These are phyloP conservation scores for Sphaerophoria rueppellii DNA, from an alignment of 2,888 invertebrate species.

Conservation along the genomic window DNA sequence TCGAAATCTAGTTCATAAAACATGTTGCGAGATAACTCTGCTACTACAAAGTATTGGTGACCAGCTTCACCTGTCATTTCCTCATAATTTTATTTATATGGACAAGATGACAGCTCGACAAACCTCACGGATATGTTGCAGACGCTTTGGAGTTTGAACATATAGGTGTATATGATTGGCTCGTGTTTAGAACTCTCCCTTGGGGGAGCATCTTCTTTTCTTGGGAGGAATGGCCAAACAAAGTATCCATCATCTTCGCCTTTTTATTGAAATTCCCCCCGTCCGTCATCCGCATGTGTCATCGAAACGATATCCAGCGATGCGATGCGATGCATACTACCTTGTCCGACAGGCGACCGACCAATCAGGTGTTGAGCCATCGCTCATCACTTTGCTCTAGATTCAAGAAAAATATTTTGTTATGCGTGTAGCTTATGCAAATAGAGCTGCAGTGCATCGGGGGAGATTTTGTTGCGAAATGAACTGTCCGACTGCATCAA, in stretches of 20 bases:
- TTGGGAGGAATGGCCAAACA: conserved; percentile 21
- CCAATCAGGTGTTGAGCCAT: conserved; percentile 49
- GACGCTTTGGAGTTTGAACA: conserved; percentile 4
- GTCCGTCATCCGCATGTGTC: conserved; percentile 62
- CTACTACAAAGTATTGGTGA: neutral
- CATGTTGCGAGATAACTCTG: neutral
- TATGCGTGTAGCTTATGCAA: conserved; percentile 60
- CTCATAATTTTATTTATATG: conserved; percentile 21
- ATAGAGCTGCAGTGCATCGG: conserved; percentile 39
- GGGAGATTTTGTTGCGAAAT: conserved; percentile 10
- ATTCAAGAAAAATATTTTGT: conserved; percentile 22
- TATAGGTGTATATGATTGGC: conserved; percentile 31
- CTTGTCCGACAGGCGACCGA: neutral
- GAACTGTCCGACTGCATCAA: neutral
- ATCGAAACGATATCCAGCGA: conserved; percentile 40
- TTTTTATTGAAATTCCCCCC: conserved; percentile 29
- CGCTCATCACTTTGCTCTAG: conserved; percentile 47
- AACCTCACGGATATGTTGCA: conserved; percentile 2
- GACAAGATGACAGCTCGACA: conserved; percentile 43
- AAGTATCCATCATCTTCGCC: conserved; percentile 52
- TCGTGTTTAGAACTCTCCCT: conserved; percentile 16
- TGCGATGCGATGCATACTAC: neutral
- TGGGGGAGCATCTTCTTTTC: neutral
- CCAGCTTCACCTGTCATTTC: conserved; percentile 48
- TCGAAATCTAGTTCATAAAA: conserved; percentile 34